Evolutionary conservation across 2,113 vertebrate genomes (phyloP), one percentile per base, ranked within the genome.

Genomic region (Poicephalus meyeri): DNA sequence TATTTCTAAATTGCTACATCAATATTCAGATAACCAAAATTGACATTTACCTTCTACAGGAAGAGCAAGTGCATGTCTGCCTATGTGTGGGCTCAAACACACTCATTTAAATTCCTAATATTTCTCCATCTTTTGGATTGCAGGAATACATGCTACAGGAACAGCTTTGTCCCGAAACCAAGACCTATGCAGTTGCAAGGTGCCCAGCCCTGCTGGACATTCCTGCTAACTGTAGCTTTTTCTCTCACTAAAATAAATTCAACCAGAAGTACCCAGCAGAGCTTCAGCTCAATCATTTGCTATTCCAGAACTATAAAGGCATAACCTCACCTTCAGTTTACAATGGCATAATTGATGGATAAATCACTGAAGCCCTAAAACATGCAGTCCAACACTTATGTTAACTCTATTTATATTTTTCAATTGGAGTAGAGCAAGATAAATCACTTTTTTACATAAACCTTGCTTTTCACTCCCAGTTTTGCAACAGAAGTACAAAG

Each of bases 21-120:
- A 89, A 88, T 95, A 89, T 80, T 82, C 86, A 87, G 78, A 86
- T 80, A 93, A 94, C 89, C 58, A 95, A 70, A 95, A 89, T 3
- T 91, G 58, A 80, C 91, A 91, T 86, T 94, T 85, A 95, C 71
- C 71, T 96, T 89, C 73, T 73, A 55, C 10, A 42, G 29, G 42
- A 93, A 80, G 9, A 46, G 33, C 17, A 52, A 2, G 3, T 28
- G 39, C 24, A 33, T 53, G 0, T 71, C 65, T 35, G 61, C 53
- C 50, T 33, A 50, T 0, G 29, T 11, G 16, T 33, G 44, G 5
- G 33, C 16, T 33, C 4, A n/a, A 16, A 4, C 39, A 13, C 23
- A 58, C 5, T 65, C 11, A 29, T 11, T 65, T 42, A 2, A 1
- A 66, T 53, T 90, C 69, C 63, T 53, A 53, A n/a, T 33, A 52